Evolutionary conservation across 92 coral and sea anemone species (phyloP).

Genomic region (Umimayanthus kanabou): DNA sequence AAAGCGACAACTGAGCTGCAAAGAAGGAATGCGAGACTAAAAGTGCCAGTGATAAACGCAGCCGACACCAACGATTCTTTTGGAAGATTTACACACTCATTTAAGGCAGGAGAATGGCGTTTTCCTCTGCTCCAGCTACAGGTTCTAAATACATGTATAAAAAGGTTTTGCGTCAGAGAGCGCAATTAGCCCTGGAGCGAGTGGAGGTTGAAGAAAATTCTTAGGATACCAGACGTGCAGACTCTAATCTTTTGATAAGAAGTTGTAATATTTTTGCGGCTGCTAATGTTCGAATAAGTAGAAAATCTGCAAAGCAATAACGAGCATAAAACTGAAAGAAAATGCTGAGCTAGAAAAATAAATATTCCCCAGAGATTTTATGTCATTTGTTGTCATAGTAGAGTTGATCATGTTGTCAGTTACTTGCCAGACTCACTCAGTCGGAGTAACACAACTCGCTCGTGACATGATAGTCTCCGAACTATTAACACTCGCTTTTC

Average conservation of each 20-base stretch:
- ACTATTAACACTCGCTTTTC: conserved; percentile 3
- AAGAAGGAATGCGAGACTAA: too few relatives aligned
- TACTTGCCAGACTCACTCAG: neutral
- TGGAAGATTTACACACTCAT: neutral
- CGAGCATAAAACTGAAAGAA: too few relatives aligned
- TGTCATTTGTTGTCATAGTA: conserved; percentile 4
- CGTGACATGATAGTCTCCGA: conserved; percentile 10
- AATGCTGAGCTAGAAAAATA: neutral
- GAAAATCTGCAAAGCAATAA: too few relatives aligned
- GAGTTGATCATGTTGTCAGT: neutral
- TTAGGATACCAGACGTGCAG: neutral
- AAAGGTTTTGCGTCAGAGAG: neutral
- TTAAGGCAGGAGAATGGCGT: neutral
- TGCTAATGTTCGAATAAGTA: too few relatives aligned
- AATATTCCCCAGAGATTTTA: neutral
- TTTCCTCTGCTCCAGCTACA: neutral
- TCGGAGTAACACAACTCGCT: conserved; percentile 22
- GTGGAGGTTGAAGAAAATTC: neutral
- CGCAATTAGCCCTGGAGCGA: neutral
- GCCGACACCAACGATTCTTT: neutral
- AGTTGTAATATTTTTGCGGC: too few relatives aligned
- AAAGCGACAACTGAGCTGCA: too few relatives aligned
- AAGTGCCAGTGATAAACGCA: too few relatives aligned
- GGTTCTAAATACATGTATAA: neutral
- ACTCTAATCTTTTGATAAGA: neutral